phyloP scores from a whole-genome alignment of 2,113 vertebrate species.

The Alouatta palliata region DNA sequence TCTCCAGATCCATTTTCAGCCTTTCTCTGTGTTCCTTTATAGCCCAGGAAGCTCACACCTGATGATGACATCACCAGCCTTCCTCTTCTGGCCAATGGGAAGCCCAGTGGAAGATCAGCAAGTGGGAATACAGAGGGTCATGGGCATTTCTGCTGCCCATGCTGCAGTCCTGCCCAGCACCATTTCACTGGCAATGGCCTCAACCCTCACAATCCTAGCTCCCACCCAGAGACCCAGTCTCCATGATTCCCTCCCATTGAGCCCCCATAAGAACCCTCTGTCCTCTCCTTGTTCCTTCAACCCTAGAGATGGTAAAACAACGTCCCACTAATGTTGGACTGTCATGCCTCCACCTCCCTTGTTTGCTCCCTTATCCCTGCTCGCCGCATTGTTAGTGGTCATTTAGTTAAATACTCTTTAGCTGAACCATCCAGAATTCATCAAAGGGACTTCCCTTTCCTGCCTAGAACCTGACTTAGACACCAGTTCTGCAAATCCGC shows the following conservation, averaged over 20 bases:
- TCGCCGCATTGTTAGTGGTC: not conserved
- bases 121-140: not conserved
- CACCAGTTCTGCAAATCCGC: not conserved
- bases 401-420: not conserved
- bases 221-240: not conserved
- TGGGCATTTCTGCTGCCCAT: rapidly evolving
- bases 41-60: not conserved
- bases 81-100: not conserved
- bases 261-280: not conserved
- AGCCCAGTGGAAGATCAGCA: not conserved
- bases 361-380: not conserved
- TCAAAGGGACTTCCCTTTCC: too few relatives aligned
- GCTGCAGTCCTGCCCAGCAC: not conserved
- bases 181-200: not conserved
- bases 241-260: not conserved
- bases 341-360: too few relatives aligned
- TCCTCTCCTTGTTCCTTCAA: not conserved
- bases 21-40: too few relatives aligned
- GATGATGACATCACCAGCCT: not conserved
- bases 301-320: not conserved
- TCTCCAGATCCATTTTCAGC: not conserved
- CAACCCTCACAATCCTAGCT: not conserved
- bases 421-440: not conserved
- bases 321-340: not conserved
- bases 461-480: not conserved